Base-by-base conservation (phyloP, 2,113 vertebrate genomes). In the Vulpes vulpes region DNA sequence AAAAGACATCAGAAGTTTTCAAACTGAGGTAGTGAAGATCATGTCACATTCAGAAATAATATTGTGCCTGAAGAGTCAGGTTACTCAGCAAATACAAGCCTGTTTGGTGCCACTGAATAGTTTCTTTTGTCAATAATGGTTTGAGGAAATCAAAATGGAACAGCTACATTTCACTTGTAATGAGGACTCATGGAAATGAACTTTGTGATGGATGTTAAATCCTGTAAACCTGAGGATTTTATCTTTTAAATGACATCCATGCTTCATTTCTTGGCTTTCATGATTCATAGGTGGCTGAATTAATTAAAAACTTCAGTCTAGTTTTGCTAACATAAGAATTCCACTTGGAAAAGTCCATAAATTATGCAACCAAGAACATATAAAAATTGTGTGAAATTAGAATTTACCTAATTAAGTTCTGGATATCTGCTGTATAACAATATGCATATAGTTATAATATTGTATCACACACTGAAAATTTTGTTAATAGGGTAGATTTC, bases 241-340 rank as follows among this genome's bases (percentile, higher is more conserved):
- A 82, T 97, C 95, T 92, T 97, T 98, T 95, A 98, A 99, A 98
- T 90, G 89, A 92, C 95, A 90, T 64, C 86, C 98, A 97, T 93
- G 97, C 97, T 92, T 96, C 84, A 98, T 92, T 97, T 98, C 95
- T 98, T 98, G 94, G 94, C 97, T 97, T 98, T 97, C 97, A 91
- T 96, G 94, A 98, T 97, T 98, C 95, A 96, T 97, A 97, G 96
- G 95, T 97, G 96, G 95, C 96, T 98, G 98, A 97, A 98, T 98
- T 98, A 98, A 98, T 98, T 98, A 96, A 98, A 98, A 98, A 98
- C 95, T 89, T 92, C 95, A 98, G 94, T 98, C 97, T 96, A 80
- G 80, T 98, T 98, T 98, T 94, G 98, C 91, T 96, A 96, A 97
- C 82, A 97, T 98, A 95, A 97, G 98, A 87, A 97, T 98, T 98